Conservation (phyloP, 1,140 invertebrate species). For the Calliphora vicina region DNA sequence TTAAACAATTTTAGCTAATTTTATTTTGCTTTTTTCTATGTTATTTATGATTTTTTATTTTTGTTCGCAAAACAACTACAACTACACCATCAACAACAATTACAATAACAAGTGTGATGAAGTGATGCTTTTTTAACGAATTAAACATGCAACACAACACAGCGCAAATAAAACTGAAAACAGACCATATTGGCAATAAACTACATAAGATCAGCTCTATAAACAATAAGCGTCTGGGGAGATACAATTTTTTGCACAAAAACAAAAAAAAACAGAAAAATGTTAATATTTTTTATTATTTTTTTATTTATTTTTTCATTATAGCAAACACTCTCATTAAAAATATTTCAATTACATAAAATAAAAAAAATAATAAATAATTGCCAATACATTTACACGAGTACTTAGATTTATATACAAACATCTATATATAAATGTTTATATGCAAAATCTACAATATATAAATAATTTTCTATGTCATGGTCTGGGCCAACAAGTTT, state of each 20-base stretch:
- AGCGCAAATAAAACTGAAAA: background rate
- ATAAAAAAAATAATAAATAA: conserved; percentile 7
- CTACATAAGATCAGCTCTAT: background rate
- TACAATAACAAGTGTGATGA: conserved; percentile 1
- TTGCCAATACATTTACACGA: background rate
- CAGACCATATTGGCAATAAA: background rate
- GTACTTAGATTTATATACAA: no score
- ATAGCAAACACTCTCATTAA: conserved; percentile 19
- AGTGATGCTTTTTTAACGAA: background rate
- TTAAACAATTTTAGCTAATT: conserved; percentile 27
- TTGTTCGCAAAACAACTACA: no score
- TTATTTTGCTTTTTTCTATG: background rate
- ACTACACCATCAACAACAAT: background rate
- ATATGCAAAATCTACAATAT: conserved; percentile 27
- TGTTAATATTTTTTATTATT: background rate
- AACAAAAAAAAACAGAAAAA: background rate
- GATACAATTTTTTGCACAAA: background rate
- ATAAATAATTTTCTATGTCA: conserved; percentile 29
- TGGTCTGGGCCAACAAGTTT: conserved; percentile 30
- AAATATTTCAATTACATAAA: conserved; percentile 22
- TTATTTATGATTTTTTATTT: no score
- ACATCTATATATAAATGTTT: background rate
- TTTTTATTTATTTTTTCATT: conserved; percentile 29
- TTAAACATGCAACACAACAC: background rate
- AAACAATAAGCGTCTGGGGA: background rate